Evolutionary conservation across 2,888 invertebrate genomes (phyloP), one percentile per base, ranked within the genome.

Genomic region (Poecilobothrus nobilitatus): DNA sequence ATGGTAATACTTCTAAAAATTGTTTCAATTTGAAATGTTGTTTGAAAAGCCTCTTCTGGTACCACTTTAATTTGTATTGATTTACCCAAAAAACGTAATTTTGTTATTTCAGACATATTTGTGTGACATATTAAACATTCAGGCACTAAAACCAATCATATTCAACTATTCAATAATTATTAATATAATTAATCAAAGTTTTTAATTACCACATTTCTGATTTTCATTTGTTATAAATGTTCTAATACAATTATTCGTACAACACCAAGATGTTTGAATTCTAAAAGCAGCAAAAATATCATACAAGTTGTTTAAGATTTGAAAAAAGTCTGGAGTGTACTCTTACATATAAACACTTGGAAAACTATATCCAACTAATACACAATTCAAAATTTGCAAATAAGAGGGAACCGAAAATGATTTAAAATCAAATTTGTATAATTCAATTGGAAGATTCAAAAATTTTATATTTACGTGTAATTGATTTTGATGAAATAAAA

Each of bases 241-340:
- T 76, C 20, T 78, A 73, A 10, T 63, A 65, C 75, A 68, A 68
- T 81, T 81, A n/a, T 72, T 73, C 7, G 75, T 70, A 68, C 81
- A 81, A 70, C 75, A 79, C 81, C 81, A 81, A 71, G 77, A 75
- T n/a, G 81, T 77, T 73, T 81, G 81, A 41, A 81, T 69, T 2
- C 81, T 81, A 66, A 53, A 66, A 37, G 27, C 7, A 41, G 61
- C 1, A 37, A 53, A 64, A 66, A 20, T 4, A 27, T 27, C 27
- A 4, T 4, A 27, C 2, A 27, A 27, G 5, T 27, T 27, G 27
- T 27, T n/a, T 27, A 27, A 27, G 15, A 12, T 44, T n/a, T n/a
- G n/a, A 6, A 8, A 65, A 10, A 8, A 27, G 64, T 68, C 66
- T 65, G 70, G 68, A 69, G n/a, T n/a, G n/a, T n/a, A n/a, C 44